A percentile compares a stretch with the other conserved stretches of the same genome.
These are phyloP conservation scores for Aldrovandia affinis DNA, from an alignment of 2,797 vertebrate species.

Conservation along the genomic window DNA sequence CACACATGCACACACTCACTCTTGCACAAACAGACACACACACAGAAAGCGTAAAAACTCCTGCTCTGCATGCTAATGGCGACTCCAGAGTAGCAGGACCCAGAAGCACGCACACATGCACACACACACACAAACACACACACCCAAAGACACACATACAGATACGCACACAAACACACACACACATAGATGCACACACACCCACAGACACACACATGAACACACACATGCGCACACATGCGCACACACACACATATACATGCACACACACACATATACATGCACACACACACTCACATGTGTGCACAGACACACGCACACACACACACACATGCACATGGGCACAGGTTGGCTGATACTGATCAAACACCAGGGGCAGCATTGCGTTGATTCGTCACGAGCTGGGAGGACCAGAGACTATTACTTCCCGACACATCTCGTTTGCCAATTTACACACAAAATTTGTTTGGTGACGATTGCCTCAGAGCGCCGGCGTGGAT, in stretches of 20 bases:
- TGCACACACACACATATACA: background rate
- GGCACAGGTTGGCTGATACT: constrained; percentile 45
- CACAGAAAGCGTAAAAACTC: too few relatives aligned
- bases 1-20: too few relatives aligned
- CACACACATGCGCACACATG: background rate
- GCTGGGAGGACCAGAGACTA: too few relatives aligned
- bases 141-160: background rate
- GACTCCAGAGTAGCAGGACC: too few relatives aligned
- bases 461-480: too few relatives aligned
- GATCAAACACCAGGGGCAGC: constrained; percentile 36
- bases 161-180: background rate
- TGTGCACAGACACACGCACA: background rate
- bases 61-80: too few relatives aligned
- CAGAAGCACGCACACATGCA: background rate
- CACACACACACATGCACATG: background rate
- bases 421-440: too few relatives aligned
- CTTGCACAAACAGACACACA: constrained; percentile 2
- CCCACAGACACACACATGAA: too few relatives aligned
- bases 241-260: too few relatives aligned
- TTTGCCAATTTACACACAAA: too few relatives aligned
- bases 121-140: background rate
- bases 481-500: too few relatives aligned
- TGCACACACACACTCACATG: background rate
- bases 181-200: constrained; percentile 31
- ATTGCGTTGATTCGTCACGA: too few relatives aligned